Evolutionary conservation across 1,140 invertebrate species (phyloP).

Genomic region (Asobara japonica): DNA sequence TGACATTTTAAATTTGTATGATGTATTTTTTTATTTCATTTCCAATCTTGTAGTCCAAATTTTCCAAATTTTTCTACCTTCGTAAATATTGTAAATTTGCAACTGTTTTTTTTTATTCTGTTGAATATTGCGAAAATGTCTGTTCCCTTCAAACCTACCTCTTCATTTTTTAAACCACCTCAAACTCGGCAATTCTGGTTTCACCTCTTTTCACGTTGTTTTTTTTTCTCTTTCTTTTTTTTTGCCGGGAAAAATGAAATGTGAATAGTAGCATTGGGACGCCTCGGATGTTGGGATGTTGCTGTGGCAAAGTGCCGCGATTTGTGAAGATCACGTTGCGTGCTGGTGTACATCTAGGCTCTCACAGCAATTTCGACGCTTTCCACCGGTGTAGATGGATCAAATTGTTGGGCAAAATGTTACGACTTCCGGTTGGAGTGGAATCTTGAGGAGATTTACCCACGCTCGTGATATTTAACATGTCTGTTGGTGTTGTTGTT

Average conservation of each 20-base stretch:
- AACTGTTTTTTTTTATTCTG: no score
- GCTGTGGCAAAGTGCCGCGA: slow-evolving; percentile 15
- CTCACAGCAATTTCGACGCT: slow-evolving; percentile 16
- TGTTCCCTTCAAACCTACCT: slow-evolving; percentile 38
- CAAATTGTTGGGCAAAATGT: slow-evolving; percentile 24
- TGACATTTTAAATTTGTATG: no score
- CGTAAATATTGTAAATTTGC: no score
- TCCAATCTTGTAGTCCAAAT: no score
- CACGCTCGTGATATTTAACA: slow-evolving; percentile 9
- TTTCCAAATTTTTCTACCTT: no score
- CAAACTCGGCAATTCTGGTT: no score
- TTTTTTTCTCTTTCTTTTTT: neutral
- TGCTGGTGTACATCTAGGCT: neutral
- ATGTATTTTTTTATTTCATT: no score
- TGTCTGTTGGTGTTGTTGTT: neutral
- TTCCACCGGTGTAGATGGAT: slow-evolving; percentile 6
- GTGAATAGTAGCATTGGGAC: neutral
- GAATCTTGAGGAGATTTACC: slow-evolving; percentile 28
- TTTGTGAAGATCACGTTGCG: slow-evolving; percentile 13
- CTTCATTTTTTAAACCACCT: no score
- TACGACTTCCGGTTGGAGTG: slow-evolving; percentile 30
- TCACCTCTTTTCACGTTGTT: neutral
- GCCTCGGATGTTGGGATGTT: neutral
- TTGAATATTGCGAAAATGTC: no score
- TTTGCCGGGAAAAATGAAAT: neutral